Conservation (phyloP, 2,113 vertebrate species). For the Aphelocoma coerulescens region DNA sequence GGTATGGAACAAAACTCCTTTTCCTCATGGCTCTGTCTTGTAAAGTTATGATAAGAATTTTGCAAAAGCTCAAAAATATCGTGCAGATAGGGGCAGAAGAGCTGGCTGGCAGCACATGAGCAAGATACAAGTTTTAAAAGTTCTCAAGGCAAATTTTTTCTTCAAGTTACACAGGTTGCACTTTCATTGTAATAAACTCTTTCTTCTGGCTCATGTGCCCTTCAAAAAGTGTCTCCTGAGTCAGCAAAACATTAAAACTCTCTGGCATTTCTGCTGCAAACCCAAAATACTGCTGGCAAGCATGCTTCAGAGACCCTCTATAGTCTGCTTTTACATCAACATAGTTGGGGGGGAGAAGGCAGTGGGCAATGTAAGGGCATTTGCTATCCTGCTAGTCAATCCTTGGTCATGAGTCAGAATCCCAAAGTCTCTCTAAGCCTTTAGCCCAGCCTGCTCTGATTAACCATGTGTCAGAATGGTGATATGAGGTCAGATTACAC, state of each 20-base stretch:
- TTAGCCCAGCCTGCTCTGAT: neutral
- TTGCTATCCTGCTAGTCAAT: neutral
- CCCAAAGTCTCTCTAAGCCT: neutral
- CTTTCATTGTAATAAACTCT: neutral
- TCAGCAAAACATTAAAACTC: neutral
- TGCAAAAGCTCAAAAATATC: neutral
- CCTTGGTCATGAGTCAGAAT: neutral
- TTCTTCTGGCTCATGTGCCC: neutral
- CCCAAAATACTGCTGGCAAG: neutral
- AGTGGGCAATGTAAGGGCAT: rapidly evolving
- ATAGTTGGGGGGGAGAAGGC: neutral
- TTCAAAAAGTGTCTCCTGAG: neutral
- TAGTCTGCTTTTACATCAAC: neutral
- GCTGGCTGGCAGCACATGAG: neutral
- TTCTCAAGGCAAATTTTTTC: neutral
- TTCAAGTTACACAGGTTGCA: neutral
- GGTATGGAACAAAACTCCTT: neutral
- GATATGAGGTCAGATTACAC: neutral
- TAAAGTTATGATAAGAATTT: neutral
- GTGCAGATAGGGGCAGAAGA: neutral
- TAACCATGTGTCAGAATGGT: neutral
- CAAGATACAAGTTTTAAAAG: neutral
- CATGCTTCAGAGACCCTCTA: neutral
- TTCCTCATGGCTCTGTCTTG: neutral
- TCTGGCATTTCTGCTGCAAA: neutral